Evolutionary conservation across 92 coral and sea anemone genomes (phyloP).

Genomic region (Nematostella vectensis): DNA sequence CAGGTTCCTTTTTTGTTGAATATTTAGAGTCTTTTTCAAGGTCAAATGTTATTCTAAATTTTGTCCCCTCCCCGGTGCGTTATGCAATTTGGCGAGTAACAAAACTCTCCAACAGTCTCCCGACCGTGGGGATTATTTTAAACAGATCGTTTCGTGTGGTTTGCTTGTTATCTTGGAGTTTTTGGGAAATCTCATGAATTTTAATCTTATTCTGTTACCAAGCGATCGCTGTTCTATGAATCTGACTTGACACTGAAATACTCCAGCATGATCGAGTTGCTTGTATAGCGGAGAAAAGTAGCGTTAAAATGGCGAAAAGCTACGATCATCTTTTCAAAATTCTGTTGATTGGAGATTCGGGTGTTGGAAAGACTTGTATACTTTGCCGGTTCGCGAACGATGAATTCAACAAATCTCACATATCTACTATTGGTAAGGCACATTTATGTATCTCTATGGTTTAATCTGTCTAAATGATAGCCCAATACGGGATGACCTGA

Average conservation of each 20-base stretch:
- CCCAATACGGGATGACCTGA: too few relatives aligned
- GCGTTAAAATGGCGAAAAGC: conserved; percentile 69
- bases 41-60: background rate
- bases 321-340: conserved; percentile 94
- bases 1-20: too few relatives aligned
- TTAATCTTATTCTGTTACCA: conserved; percentile 32
- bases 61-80: background rate
- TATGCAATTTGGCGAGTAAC: background rate
- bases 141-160: background rate
- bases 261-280: too few relatives aligned
- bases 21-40: too few relatives aligned
- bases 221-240: conserved; percentile 26
- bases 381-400: conserved; percentile 95
- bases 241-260: too few relatives aligned
- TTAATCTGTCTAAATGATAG: too few relatives aligned
- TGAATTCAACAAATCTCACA: conserved; percentile 92
- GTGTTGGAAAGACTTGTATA: conserved; percentile 96
- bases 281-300: conserved; percentile 7
- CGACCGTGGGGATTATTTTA: background rate
- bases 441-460: too few relatives aligned
- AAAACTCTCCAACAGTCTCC: background rate
- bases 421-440: conserved; percentile 87
- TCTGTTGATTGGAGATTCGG: conserved; percentile 91
- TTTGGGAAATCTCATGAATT: conserved; percentile 48
- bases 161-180: background rate